Base-by-base conservation (phyloP, 1,140 invertebrate genomes). In the Ceratina japonica region DNA sequence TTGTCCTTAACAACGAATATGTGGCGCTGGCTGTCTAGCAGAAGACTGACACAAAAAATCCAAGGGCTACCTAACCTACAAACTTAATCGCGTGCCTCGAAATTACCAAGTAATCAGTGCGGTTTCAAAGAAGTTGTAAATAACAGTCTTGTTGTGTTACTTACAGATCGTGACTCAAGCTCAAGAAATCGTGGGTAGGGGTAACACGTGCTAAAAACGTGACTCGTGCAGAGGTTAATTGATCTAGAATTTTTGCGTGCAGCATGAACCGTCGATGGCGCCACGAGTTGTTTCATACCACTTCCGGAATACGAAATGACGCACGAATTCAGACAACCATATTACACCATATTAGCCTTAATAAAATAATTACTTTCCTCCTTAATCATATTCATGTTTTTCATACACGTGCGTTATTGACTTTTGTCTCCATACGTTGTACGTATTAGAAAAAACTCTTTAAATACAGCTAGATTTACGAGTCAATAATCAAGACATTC, bases 11-110 rank as follows among this genome's bases (percentile, higher is more conserved):
- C 10, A 1, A 4, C 15, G 52, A 79, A 61, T 44, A 81, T 65
- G 80, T 80, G 73, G 72, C 76, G 81, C 81, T 76, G 74, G 20
- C 16, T 61, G 58, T 79, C 83, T 75, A 82, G 83, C 84, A 82
- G 83, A 86, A 86, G 73, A 85, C 73, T 15, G 4, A 54, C 16
- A n/a, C 51, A 69, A 75, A 75, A 78, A 59, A 72, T 51, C n/a
- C 51, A 51, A 54, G 58, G 37, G 27, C 24, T 58, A 81, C 76
- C 64, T 86, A 86, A 86, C 84, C 84, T 86, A 20, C 7, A 77
- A 82, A 22, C 5, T 0, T 52, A 1, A 15, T 16, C n/a, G 27
- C 56, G 13, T 31, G 20, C 3, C 12, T 31, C 44, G 12, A 24
- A 18, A 52, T 20, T 51, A 61, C 22, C 37, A 7, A 18, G 15